Conservation (phyloP, 2,888 invertebrate species). For the Brachycybe producta region DNA sequence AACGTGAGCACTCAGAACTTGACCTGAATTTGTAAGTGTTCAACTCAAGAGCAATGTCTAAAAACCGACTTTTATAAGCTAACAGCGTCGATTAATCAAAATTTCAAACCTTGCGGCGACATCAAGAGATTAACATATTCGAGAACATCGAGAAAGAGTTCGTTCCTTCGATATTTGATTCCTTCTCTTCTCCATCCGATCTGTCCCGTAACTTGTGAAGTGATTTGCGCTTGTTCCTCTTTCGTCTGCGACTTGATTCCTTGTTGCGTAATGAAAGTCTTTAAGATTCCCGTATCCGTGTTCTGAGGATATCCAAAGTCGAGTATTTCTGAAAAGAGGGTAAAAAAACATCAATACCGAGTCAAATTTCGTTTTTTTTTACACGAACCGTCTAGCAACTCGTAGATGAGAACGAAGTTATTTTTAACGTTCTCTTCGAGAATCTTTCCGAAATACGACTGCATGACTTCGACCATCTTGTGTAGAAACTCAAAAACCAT, state of each 20-base stretch:
- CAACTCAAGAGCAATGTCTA: no score
- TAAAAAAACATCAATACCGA: not conserved
- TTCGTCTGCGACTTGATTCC: slow-evolving; percentile 97
- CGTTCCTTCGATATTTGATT: slow-evolving; percentile 96
- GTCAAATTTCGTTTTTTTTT: not conserved
- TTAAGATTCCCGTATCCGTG: slow-evolving; percentile 96
- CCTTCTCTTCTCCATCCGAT: slow-evolving; percentile 99
- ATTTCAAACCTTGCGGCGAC: slow-evolving; percentile 81
- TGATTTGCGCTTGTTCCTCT: slow-evolving; percentile 98
- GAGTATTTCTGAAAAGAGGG: slow-evolving; percentile 61
- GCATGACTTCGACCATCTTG: slow-evolving; percentile 88
- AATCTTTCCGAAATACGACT: slow-evolving; percentile 98
- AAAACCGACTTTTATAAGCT: no score
- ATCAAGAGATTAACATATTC: slow-evolving; percentile 98
- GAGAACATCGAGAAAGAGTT: slow-evolving; percentile 93
- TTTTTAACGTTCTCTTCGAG: slow-evolving; percentile 99
- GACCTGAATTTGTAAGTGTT: slow-evolving; percentile 48
- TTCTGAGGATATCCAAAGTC: slow-evolving; percentile 99
- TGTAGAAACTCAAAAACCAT: slow-evolving; percentile 99
- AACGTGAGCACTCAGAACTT: slow-evolving; percentile 96
- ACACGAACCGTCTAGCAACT: slow-evolving; percentile 78
- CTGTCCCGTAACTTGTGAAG: slow-evolving; percentile 93
- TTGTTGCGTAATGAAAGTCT: slow-evolving; percentile 98
- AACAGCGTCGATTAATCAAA: no score
- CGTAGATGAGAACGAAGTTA: slow-evolving; percentile 98